phyloP scores from a whole-genome alignment of 2,888 invertebrate genomes.

The Cheilosia pagana region DNA sequence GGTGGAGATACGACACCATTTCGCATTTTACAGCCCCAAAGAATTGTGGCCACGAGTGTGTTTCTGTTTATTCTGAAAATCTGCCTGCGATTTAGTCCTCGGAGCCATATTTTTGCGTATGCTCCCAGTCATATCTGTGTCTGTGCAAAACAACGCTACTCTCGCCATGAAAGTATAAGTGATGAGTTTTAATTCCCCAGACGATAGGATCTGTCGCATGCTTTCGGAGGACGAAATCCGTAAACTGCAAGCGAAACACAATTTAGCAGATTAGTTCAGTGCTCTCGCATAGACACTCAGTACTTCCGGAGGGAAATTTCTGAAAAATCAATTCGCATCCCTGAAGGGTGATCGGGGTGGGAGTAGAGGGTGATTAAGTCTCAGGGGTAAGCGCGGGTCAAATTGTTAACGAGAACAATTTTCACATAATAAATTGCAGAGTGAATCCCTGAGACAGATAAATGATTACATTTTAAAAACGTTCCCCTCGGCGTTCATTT shows the following conservation, averaged over 20 bases:
- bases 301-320: slow-evolving; percentile 42
- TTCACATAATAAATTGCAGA: slow-evolving; percentile 72
- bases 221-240: not conserved
- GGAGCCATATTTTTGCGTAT: slow-evolving; percentile 17
- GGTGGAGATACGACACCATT: slow-evolving; percentile 53
- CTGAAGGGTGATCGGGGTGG: slow-evolving; percentile 12
- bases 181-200: slow-evolving; percentile 73
- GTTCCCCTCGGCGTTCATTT: slow-evolving; percentile 41
- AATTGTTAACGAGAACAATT: slow-evolving; percentile 68
- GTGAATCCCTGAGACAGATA: slow-evolving; percentile 63
- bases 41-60: slow-evolving; percentile 62
- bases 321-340: slow-evolving; percentile 57
- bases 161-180: slow-evolving; percentile 49
- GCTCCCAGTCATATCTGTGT: slow-evolving; percentile 21
- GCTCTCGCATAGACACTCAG: slow-evolving; percentile 8
- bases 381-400: slow-evolving; percentile 41
- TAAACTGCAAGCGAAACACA: slow-evolving; percentile 68
- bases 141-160: slow-evolving; percentile 18
- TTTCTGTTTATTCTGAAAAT: slow-evolving; percentile 58
- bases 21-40: slow-evolving; percentile 40
- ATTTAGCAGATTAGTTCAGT: slow-evolving; percentile 73
- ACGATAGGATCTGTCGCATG: slow-evolving; percentile 43
- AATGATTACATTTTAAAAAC: slow-evolving; percentile 54
- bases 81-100: slow-evolving; percentile 59
- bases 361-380: slow-evolving; percentile 4